Evolutionary conservation across 2,888 invertebrate species (phyloP).

Genomic region (Bedellia somnulentella): DNA sequence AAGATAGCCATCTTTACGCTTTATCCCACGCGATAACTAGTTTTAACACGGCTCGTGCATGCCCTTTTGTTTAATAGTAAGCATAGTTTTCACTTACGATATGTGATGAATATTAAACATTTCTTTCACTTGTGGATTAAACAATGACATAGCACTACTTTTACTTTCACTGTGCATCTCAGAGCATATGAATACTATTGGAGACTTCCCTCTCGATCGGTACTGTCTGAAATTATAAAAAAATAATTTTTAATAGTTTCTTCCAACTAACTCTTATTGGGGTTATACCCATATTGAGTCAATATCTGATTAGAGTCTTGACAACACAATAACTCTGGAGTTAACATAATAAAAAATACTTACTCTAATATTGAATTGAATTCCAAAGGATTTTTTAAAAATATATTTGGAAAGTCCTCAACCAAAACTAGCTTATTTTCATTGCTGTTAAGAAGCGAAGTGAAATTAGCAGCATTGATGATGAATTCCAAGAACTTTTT

Average conservation of each 20-base stretch:
- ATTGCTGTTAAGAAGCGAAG: constrained; percentile 57
- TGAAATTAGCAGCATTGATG: constrained; percentile 75
- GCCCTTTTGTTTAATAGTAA: no score
- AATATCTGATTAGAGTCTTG: no score
- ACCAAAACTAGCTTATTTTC: constrained; percentile 66
- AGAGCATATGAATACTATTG: constrained; percentile 73
- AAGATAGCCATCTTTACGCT: no score
- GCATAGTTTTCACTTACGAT: constrained; percentile 62
- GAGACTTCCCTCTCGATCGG: constrained; percentile 63
- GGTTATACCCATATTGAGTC: no score
- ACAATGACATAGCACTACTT: constrained; percentile 64
- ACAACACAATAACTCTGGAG: no score
- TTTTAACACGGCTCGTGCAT: no score
- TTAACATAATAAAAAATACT: no score
- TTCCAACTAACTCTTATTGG: no score
- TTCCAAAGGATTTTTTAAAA: constrained; percentile 65
- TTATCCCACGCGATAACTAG: no score
- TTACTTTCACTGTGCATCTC: constrained; percentile 64
- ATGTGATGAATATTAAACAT: constrained; percentile 68
- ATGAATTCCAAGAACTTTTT: constrained; percentile 76
- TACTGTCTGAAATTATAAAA: constrained; percentile 66
- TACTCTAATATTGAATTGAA: constrained; percentile 72
- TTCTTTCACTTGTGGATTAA: constrained; percentile 63
- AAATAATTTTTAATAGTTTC: no score
- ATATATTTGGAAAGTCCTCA: constrained; percentile 82